Evolutionary conservation across 2,888 invertebrate genomes (phyloP).

Genomic region (Eupithecia dodoneata): DNA sequence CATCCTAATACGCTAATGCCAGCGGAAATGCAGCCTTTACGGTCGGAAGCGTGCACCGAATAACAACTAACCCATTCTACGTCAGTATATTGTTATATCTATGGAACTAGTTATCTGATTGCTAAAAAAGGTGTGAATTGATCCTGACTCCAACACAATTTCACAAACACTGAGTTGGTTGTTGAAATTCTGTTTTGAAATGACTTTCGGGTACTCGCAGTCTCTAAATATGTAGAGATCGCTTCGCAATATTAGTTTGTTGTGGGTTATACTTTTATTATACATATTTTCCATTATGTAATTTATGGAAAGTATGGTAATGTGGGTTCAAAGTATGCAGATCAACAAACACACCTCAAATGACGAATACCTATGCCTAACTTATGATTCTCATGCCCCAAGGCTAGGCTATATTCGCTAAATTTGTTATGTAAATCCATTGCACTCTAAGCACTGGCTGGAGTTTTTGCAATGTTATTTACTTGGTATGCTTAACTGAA

Average conservation of each 20-base stretch:
- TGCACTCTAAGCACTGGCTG: slow-evolving; percentile 57
- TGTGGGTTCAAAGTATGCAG: slow-evolving; percentile 14
- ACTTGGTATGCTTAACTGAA: not conserved
- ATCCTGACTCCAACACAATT: not conserved
- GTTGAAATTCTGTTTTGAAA: slow-evolving; percentile 22
- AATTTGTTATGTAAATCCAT: slow-evolving; percentile 74
- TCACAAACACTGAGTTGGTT: not conserved
- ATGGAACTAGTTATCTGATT: slow-evolving; percentile 24
- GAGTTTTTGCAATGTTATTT: slow-evolving; percentile 44
- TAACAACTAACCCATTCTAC: slow-evolving; percentile 59
- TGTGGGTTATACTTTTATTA: not conserved
- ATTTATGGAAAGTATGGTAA: not conserved
- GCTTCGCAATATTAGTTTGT: not conserved
- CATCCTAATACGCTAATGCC: slow-evolving; percentile 62
- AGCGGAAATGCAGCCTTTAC: slow-evolving; percentile 75
- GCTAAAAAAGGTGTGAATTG: slow-evolving; percentile 33
- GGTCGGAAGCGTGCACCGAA: slow-evolving; percentile 65
- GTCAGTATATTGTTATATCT: slow-evolving; percentile 55
- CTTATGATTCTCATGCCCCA: slow-evolving; percentile 49
- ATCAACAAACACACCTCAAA: slow-evolving; percentile 29
- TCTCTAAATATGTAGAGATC: not conserved
- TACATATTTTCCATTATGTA: not conserved
- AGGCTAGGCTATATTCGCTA: slow-evolving; percentile 59
- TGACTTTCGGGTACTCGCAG: not conserved
- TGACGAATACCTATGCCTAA: slow-evolving; percentile 20